Evolutionary conservation across 2,888 invertebrate genomes (phyloP).

Genomic region (Drepanosiphum platanoidis): DNA sequence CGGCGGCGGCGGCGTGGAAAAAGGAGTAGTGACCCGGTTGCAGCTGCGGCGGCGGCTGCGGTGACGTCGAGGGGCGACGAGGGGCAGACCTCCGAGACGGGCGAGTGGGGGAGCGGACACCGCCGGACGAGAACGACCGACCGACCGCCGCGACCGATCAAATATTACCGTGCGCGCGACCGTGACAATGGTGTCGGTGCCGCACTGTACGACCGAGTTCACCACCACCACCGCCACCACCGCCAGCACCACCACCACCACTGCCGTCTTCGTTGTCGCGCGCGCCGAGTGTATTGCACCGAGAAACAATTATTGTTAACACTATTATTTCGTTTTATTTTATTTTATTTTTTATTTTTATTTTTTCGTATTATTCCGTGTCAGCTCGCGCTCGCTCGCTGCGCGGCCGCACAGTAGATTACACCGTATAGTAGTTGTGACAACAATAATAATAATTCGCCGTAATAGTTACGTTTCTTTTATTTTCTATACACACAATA

Average conservation of each 20-base stretch:
- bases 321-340: conserved; percentile 28
- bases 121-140: not conserved
- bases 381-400: not conserved
- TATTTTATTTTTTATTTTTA: conserved; percentile 8
- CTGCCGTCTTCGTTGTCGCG: not conserved
- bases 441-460: not conserved
- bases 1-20: not conserved
- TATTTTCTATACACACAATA: too few relatives aligned
- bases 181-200: conserved; percentile 25
- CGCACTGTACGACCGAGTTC: conserved; percentile 9
- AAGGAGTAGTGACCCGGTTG: not conserved
- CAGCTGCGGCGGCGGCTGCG: not conserved
- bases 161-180: conserved; percentile 43
- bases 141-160: not conserved
- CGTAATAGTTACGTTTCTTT: not conserved
- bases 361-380: conserved; percentile 17
- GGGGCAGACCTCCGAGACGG: not conserved
- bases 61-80: not conserved
- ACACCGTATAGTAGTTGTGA: not conserved
- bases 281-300: conserved; percentile 50
- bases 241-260: not conserved
- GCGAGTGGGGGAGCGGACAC: not conserved
- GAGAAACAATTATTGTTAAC: conserved; percentile 52
- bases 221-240: not conserved
- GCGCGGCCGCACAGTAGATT: not conserved